Evolutionary conservation across 2,888 invertebrate species (phyloP), one percentile per base, ranked within the genome.

Genomic region (Synanthedon formicaeformis): DNA sequence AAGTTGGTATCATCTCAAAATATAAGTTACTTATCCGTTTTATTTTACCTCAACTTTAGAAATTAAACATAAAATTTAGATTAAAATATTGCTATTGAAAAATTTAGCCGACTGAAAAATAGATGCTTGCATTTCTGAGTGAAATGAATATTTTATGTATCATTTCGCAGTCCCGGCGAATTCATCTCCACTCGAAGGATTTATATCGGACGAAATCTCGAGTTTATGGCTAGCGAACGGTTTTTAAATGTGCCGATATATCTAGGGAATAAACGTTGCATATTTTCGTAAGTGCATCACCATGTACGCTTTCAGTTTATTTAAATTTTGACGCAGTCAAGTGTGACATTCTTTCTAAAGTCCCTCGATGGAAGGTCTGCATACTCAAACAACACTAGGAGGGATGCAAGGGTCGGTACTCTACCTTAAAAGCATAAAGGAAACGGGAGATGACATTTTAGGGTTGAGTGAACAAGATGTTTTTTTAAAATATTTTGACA

Each of bases 141-240:
- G 69, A 59, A 55, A 75, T 84, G 79, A 86, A 86, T 85, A 83
- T 81, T 83, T 83, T 73, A 86, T 77, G 74, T 81, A 84, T 79
- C 81, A 84, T 81, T 79, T 82, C 78, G 76, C 70, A 79, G 79
- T 75, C 72, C 70, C 48, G 66, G 71, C 64, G 67, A 77, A 84
- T 85, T 81, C 81, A 81, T 81, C 77, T 80, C 69, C 71, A 73
- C 75, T 78, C 71, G 78, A 81, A 81, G 81, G 84, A 85, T 86
- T 84, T 85, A 83, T 82, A 74, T 75, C 78, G 73, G 68, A 63
- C 63, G 66, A 78, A 81, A 82, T 82, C 73, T 81, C 65, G 71
- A 76, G 78, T 77, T 76, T 78, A 78, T 76, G 64, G 69, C 63
- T 59, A 62, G 61, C 64, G 60, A 61, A 67, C 74, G 71, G 65